Conservation (phyloP, 2,113 vertebrate species). For the Rhombomys opimus region DNA sequence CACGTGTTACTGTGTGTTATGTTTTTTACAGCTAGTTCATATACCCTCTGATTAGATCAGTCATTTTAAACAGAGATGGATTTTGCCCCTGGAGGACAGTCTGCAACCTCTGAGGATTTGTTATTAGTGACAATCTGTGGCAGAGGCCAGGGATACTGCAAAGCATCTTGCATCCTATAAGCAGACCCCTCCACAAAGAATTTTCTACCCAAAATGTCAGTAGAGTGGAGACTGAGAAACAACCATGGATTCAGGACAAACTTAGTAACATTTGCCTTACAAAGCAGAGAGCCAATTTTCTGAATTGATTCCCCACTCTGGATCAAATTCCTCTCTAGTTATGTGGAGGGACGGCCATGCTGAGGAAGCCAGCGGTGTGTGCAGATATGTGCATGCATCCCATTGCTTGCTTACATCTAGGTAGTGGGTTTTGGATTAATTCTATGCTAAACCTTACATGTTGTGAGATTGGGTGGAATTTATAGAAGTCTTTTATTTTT, state of each 20-base stretch:
- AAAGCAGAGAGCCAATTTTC: background rate
- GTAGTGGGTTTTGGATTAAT: background rate
- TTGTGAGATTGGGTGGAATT: background rate
- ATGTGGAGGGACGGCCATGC: background rate
- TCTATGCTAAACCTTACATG: background rate
- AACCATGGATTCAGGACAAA: background rate
- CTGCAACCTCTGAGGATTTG: background rate
- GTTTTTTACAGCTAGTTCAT: slow-evolving; percentile 18
- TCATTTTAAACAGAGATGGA: background rate
- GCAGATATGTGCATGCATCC: no score
- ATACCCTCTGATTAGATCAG: background rate
- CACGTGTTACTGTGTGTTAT: slow-evolving; percentile 6
- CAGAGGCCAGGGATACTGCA: background rate
- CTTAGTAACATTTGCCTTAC: slow-evolving; percentile 2
- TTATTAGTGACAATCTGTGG: background rate
- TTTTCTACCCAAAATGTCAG: background rate
- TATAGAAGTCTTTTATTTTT: slow-evolving; percentile 13
- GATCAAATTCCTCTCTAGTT: background rate
- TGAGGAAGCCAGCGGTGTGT: background rate
- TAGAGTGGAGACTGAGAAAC: background rate
- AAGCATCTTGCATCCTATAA: background rate
- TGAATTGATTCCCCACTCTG: slow-evolving; percentile 41
- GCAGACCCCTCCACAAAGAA: background rate
- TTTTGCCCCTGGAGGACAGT: background rate
- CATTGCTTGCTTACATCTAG: background rate